Percentiles rank a stretch among this genome's conserved stretches.
phyloP scores from a whole-genome alignment of 2,113 vertebrate genomes.

The Amazona vittata region DNA sequence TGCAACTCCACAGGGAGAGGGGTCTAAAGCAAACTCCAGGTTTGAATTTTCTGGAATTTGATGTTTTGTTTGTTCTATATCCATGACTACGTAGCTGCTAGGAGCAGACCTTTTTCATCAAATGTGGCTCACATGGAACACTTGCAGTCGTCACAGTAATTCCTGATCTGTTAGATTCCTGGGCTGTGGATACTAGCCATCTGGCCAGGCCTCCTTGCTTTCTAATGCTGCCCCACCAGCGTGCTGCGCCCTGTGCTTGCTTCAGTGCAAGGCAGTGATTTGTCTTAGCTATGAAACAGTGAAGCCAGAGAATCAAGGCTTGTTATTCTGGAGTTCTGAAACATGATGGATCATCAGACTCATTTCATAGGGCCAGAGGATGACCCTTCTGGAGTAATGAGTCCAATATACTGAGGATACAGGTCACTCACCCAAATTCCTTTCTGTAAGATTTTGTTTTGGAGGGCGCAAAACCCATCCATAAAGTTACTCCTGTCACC shows the following conservation, averaged over 20 bases:
- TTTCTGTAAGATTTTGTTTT: background rate
- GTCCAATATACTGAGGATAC: background rate
- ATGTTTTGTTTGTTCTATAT: conserved; percentile 37
- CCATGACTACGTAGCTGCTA: background rate
- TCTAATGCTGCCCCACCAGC: background rate
- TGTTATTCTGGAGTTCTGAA: background rate
- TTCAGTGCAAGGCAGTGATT: background rate
- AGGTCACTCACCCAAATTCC: background rate
- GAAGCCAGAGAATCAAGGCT: background rate
- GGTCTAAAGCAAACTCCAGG: background rate
- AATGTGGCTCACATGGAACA: background rate
- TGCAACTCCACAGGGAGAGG: background rate
- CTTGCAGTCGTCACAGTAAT: background rate
- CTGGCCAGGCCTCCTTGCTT: background rate
- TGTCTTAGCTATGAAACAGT: background rate
- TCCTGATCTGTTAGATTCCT: rapidly evolving
- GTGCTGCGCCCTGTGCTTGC: background rate
- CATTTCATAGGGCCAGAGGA: background rate
- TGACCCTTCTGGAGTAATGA: background rate
- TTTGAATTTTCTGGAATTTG: background rate
- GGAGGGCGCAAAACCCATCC: background rate
- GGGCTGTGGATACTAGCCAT: background rate
- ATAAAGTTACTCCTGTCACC: rapidly evolving
- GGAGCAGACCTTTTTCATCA: background rate
- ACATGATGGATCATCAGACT: background rate